Conservation (phyloP, 1,140 invertebrate genomes). For the Trachymyrmex septentrionalis region DNA sequence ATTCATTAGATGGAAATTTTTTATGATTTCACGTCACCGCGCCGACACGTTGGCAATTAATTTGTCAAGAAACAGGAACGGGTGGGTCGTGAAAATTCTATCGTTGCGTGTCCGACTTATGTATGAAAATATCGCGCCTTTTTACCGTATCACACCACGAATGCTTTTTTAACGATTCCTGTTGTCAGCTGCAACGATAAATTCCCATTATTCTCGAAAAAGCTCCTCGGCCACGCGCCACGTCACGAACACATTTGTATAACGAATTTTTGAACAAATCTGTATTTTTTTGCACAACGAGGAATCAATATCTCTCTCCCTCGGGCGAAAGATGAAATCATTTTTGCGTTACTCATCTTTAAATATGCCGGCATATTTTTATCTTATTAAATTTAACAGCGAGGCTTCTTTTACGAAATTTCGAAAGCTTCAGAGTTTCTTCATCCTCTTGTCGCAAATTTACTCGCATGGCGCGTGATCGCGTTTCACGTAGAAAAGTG, state of each 20-base stretch:
- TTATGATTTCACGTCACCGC: background rate
- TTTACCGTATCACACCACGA: background rate
- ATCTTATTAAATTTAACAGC: background rate
- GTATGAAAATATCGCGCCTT: slow-evolving; percentile 32
- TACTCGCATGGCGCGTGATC: background rate
- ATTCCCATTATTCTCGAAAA: slow-evolving; percentile 49
- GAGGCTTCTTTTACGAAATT: background rate
- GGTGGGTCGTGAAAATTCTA: slow-evolving; percentile 29
- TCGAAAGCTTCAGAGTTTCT: background rate
- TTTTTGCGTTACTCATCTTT: background rate
- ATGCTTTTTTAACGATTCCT: slow-evolving; percentile 34
- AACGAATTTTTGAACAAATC: slow-evolving; percentile 36
- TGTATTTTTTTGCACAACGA: slow-evolving; percentile 11
- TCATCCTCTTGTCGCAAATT: background rate
- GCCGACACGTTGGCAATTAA: slow-evolving; percentile 12
- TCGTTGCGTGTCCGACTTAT: slow-evolving; percentile 34
- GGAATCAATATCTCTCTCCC: background rate
- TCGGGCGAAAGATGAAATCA: background rate
- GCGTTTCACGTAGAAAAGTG: background rate
- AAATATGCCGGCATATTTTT: background rate
- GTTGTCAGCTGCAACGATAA: slow-evolving; percentile 44
- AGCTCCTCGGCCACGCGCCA: slow-evolving; percentile 22
- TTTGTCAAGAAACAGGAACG: slow-evolving; percentile 6
- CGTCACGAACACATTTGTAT: background rate
- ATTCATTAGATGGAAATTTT: background rate